Evolutionary conservation across 2,888 invertebrate species (phyloP), one percentile per base, ranked within the genome.

Genomic region (Temnothorax rugatulus): DNA sequence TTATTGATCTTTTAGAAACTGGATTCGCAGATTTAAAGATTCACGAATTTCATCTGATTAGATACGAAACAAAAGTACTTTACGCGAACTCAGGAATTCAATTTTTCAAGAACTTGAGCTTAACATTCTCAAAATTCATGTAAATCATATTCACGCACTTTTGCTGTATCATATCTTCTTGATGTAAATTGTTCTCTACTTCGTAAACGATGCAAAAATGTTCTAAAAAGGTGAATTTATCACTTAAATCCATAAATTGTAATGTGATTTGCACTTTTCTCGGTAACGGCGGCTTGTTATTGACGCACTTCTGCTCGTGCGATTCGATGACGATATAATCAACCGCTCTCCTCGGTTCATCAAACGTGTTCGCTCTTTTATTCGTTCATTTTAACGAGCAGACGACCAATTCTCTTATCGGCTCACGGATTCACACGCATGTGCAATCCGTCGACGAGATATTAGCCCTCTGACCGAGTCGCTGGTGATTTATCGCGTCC

Each of bases 381-480:
- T 54, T 41, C 29, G 52, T 11, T 54, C 18, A 15, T 66, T 50
- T 76, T 38, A 68, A 44, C 50, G 21, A 9, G 15, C 57, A n/a
- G 15, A 59, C n/a, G 5, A n/a, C 15, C 3, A 21, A 41, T 41
- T 41, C n/a, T 81, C 25, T 73, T 81, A 81, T 81, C 69, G 15
- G 4, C 15, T 44, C 34, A 29, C 2, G 9, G 74, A 82, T 52
- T 82, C 63, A n/a, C 47, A 59, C 18, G 25, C 47, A 38, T 25
- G 50, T 25, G 29, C 21, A 41, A 44, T 71, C 11, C 21, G 18
- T 34, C 34, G 34, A 38, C 47, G 47, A 54, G 47, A 61, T 79
- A 71, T 73, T 59, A 47, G 13, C 18, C 25, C 18, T 47, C n/a
- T 81, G 81, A 81, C 25, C 59, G 61, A 73, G 13, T 71, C 41